A percentile compares a stretch with the other conserved stretches of the same genome.
phyloP scores from a whole-genome alignment of 2,113 vertebrate genomes.

The Hyaena hyaena region DNA sequence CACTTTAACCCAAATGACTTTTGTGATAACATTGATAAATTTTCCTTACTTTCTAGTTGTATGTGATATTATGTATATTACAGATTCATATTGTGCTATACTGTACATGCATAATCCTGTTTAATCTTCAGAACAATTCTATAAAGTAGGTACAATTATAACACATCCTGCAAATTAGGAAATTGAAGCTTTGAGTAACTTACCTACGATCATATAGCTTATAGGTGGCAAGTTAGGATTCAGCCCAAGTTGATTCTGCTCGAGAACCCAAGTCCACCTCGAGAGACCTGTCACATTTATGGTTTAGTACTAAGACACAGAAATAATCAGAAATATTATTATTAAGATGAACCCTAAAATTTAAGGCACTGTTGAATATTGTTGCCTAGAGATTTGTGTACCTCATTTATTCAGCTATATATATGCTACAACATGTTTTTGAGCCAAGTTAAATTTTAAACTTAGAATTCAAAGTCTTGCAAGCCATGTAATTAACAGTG shows the following conservation, averaged over 20 bases:
- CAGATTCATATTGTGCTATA: neutral
- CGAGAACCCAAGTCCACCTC: neutral
- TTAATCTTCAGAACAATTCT: constrained; percentile 8
- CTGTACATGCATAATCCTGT: neutral
- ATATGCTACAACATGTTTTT: neutral
- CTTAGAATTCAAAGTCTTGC: neutral
- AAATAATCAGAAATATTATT: neutral
- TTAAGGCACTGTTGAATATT: constrained; percentile 31
- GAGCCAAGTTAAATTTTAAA: constrained; percentile 39
- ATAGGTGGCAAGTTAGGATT: neutral
- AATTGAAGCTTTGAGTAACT: neutral
- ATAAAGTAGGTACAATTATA: neutral
- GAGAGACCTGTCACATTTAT: neutral
- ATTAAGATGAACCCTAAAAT: constrained; percentile 1
- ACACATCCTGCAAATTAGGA: neutral
- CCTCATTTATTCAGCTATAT: neutral
- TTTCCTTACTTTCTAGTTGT: neutral
- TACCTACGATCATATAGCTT: neutral
- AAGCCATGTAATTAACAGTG: neutral
- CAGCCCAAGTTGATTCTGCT: neutral
- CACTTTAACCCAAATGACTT: constrained; percentile 12
- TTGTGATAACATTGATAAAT: neutral
- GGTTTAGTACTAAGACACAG: constrained; percentile 39
- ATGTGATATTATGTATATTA: constrained; percentile 27
- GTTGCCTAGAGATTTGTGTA: neutral